Evolutionary conservation across 2,797 vertebrate genomes (phyloP).

Genomic region (Enteromius mattozi): DNA sequence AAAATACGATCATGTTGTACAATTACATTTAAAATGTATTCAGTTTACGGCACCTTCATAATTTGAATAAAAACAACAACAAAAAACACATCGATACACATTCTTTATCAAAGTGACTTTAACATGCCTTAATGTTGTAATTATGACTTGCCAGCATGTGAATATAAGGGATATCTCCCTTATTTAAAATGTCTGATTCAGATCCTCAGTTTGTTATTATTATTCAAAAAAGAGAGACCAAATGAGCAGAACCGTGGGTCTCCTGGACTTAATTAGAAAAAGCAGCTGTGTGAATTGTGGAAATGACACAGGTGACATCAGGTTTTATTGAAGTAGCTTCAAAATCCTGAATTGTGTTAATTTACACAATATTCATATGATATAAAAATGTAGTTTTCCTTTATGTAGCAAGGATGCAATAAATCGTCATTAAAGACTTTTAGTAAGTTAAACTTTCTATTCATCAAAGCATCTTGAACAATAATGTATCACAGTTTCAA

Average conservation of each 20-base stretch:
- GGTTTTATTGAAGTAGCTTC: not conserved
- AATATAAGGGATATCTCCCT: not conserved
- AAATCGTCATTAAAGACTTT: not conserved
- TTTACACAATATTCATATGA: not conserved
- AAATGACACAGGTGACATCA: not conserved
- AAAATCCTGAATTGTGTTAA: not conserved
- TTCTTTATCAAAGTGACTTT: not conserved
- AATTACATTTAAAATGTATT: not conserved
- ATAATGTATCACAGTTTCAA: too few species aligned
- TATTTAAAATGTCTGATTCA: not conserved
- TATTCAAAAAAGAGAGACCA: not conserved
- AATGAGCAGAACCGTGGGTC: not conserved
- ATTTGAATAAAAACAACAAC: not conserved
- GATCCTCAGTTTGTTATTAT: not conserved
- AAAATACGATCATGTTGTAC: not conserved
- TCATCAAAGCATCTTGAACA: not conserved
- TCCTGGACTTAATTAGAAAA: not conserved
- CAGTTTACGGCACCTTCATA: not conserved
- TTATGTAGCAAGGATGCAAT: not conserved
- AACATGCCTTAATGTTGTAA: not conserved
- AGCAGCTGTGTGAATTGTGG: not conserved
- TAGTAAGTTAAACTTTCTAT: not conserved
- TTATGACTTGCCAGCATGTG: not conserved
- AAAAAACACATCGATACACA: not conserved
- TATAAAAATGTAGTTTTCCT: not conserved